Evolutionary conservation across 2,888 invertebrate genomes (phyloP), one percentile per base, ranked within the genome.

Genomic region (Sabellastarte sp.): DNA sequence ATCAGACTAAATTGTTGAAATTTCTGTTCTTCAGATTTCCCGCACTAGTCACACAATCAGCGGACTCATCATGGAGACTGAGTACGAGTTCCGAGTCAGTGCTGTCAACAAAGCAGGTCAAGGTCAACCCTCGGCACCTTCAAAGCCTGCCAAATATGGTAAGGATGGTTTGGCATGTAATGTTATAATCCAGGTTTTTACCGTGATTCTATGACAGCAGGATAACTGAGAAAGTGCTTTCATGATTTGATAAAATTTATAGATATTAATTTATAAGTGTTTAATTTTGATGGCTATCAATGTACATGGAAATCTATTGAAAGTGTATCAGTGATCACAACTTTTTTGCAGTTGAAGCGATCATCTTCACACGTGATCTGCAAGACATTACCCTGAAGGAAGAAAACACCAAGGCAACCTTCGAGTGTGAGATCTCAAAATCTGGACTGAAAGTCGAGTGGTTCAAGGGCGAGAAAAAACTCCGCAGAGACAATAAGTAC

Each of bases 31-130:
- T n/a, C n/a, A n/a, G n/a, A n/a, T n/a, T n/a, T n/a, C n/a, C n/a
- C n/a, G n/a, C n/a, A n/a, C n/a, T n/a, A n/a, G n/a, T n/a, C n/a
- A n/a, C n/a, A 61, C 68, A 50, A 62, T 73, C 3, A 63, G 60
- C 30, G 63, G 65, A 32, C 68, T 79, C 24, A 64, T 71, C 15
- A 74, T 77, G 59, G 74, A 73, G 33, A 68, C 72, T 41, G 71
- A 75, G 31, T 94, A 94, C 81, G 90, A 91, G 80, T 93, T 95
- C 84, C 88, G 93, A 63, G 89, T 95, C 5, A 92, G 92, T 0
- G 93, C 94, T 1, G 87, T 92, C 63, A 95, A 94, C 85, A 88
- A 93, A 73, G 92, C 92, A 80, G 95, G 94, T 33, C 92, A 92
- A 91, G 93, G 94, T 5, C 91, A 92, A 67, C 72, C 77, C 50